Percentiles rank a stretch among this genome's conserved stretches.
These are phyloP conservation scores for Oreochromis grahami DNA, from an alignment of 2,797 vertebrate genomes.

Conservation along the genomic window DNA sequence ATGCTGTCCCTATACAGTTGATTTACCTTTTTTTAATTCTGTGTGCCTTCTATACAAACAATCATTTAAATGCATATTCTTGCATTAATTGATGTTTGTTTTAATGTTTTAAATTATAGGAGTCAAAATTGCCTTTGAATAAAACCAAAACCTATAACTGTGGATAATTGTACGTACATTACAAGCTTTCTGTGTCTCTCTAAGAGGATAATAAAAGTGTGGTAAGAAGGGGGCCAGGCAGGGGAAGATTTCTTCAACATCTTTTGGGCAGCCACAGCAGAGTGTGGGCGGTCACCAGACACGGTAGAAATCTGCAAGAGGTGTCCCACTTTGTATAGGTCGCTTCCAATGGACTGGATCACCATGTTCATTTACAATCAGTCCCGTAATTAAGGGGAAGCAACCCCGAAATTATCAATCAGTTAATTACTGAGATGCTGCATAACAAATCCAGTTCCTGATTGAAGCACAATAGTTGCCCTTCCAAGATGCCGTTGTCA, in stretches of 20 bases:
- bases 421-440: slow-evolving; percentile 71
- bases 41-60: neutral
- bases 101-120: neutral
- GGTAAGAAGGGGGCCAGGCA: slow-evolving; percentile 3
- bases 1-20: neutral
- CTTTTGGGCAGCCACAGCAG: slow-evolving; percentile 11
- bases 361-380: slow-evolving; percentile 71
- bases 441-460: slow-evolving; percentile 68
- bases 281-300: slow-evolving; percentile 49
- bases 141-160: neutral
- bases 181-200: neutral
- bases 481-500: slow-evolving; percentile 39
- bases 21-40: neutral
- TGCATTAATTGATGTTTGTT: neutral
- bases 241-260: slow-evolving; percentile 5
- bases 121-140: neutral
- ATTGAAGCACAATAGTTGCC: slow-evolving; percentile 58
- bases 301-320: slow-evolving; percentile 54
- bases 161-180: neutral
- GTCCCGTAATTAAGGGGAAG: slow-evolving; percentile 71
- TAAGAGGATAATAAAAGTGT: slow-evolving; percentile 28
- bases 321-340: slow-evolving; percentile 58
- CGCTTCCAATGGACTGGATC: slow-evolving; percentile 61
- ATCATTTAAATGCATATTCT: neutral
- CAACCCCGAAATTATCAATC: slow-evolving; percentile 79